phyloP scores from a whole-genome alignment of 2,797 vertebrate species.

The Morelia viridis region DNA sequence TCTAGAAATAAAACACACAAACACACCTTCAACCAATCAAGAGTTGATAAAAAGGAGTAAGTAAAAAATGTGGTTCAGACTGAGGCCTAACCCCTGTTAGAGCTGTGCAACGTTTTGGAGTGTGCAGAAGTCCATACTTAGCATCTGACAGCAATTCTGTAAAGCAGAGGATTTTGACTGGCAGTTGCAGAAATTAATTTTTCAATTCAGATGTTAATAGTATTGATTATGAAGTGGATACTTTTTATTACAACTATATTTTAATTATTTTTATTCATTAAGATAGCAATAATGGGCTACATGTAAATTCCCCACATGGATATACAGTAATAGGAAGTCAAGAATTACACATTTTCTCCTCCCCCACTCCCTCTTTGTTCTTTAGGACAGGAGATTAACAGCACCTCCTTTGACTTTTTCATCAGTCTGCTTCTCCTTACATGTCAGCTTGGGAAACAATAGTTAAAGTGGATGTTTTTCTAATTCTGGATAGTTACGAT shows the following conservation, averaged over 20 bases:
- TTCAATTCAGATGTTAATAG: neutral
- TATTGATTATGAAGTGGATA: neutral
- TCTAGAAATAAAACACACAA: neutral
- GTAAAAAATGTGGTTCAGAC: neutral
- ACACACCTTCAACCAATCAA: neutral
- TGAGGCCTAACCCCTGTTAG: neutral
- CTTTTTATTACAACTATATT: neutral
- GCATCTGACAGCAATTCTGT: neutral
- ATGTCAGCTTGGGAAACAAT: neutral
- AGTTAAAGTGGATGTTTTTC: neutral
- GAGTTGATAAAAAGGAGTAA: neutral
- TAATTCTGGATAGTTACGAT: neutral
- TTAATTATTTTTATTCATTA: neutral
- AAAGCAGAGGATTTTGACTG: neutral
- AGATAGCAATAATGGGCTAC: neutral
- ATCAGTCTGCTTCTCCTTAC: neutral
- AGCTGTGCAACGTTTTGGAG: neutral
- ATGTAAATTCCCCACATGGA: neutral
- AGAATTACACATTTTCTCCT: neutral
- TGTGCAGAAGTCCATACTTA: neutral
- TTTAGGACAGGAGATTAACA: neutral
- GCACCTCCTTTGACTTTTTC: neutral
- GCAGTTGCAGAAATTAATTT: neutral
- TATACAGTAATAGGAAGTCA: neutral
- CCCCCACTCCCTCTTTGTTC: neutral